These are phyloP conservation scores for Malurus alboscapulatus DNA, from an alignment of 2,113 vertebrate species.

Conservation along the genomic window DNA sequence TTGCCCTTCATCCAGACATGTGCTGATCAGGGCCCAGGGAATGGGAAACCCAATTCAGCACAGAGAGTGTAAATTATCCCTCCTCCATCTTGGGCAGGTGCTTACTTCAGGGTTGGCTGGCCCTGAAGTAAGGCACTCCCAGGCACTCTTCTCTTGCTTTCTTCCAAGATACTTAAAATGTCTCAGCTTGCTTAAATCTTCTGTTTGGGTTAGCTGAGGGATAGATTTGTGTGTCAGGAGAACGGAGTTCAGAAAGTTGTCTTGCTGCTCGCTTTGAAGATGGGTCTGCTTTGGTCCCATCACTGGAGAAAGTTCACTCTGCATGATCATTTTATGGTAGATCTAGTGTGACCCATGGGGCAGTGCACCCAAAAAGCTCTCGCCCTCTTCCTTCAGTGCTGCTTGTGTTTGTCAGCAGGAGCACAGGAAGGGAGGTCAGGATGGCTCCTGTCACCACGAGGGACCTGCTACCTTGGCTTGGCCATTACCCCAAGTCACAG, in stretches of 20 bases:
- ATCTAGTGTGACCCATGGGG: not conserved
- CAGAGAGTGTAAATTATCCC: not conserved
- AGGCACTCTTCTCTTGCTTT: not conserved
- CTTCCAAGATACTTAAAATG: not conserved
- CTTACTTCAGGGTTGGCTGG: not conserved
- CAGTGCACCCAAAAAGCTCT: not conserved
- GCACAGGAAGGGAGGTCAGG: not conserved
- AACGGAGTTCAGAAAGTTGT: not conserved
- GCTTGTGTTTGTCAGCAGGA: not conserved
- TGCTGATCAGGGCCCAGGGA: not conserved
- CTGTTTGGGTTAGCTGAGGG: not conserved
- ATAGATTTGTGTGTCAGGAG: not conserved
- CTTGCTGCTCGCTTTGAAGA: not conserved
- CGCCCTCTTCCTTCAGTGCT: not conserved
- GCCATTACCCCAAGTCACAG: fast-evolving
- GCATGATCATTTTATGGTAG: not conserved
- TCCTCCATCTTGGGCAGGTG: fast-evolving
- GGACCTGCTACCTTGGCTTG: not conserved
- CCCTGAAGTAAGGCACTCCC: not conserved
- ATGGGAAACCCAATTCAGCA: not conserved
- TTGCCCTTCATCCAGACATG: not conserved
- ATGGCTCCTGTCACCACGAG: fast-evolving
- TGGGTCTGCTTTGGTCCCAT: not conserved
- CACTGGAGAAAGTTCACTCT: not conserved
- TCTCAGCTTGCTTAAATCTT: not conserved